Percentiles rank a stretch among this genome's conserved stretches.
phyloP scores from a whole-genome alignment of 2,113 vertebrate genomes.

The Hemibates koningsi region DNA sequence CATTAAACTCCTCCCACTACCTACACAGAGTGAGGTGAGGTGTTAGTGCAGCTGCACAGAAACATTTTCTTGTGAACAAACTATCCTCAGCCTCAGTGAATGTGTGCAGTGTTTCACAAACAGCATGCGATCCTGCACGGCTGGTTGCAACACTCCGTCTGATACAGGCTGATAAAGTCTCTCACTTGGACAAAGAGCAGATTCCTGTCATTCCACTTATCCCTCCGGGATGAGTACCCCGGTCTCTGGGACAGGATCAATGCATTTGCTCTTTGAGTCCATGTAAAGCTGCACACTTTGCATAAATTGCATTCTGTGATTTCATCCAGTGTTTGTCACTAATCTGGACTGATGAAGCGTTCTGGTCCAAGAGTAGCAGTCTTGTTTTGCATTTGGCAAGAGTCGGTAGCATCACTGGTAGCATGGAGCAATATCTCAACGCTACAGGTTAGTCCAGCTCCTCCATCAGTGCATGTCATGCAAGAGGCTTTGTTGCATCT shows the following conservation, averaged over 20 bases:
- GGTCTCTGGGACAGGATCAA: neutral
- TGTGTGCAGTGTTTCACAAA: neutral
- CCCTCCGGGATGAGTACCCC: neutral
- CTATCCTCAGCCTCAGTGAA: neutral
- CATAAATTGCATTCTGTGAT: neutral
- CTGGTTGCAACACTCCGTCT: neutral
- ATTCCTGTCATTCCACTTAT: rapidly evolving
- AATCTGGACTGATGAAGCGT: neutral
- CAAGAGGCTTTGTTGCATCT: neutral
- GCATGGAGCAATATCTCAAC: rapidly evolving
- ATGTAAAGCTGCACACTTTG: neutral
- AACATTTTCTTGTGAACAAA: neutral
- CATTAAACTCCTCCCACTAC: neutral
- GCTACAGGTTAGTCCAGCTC: neutral
- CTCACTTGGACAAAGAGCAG: neutral
- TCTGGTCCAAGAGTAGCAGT: neutral
- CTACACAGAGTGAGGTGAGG: neutral
- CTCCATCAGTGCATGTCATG: neutral
- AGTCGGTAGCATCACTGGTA: neutral
- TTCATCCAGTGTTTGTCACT: neutral
- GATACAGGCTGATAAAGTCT: neutral
- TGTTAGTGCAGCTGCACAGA: neutral
- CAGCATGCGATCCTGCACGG: neutral
- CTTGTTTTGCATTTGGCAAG: neutral
- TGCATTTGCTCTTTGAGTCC: neutral